Conservation (phyloP, 1,140 invertebrate genomes). For the Varroa destructor region DNA sequence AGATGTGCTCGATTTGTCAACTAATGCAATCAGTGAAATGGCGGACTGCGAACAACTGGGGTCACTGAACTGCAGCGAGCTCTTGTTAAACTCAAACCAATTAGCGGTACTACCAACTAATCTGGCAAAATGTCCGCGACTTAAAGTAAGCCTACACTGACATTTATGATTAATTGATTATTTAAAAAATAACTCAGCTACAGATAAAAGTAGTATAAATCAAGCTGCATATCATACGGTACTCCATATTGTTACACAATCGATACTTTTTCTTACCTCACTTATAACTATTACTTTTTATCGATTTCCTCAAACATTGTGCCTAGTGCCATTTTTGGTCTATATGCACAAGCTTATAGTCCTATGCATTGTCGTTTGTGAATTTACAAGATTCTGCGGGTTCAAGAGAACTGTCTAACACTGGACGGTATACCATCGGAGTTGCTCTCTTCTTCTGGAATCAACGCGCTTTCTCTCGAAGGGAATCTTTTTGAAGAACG, state of each 20-base stretch:
- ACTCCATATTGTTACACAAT: no score
- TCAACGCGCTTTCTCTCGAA: constrained; percentile 4
- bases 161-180: no score
- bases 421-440: constrained; percentile 12
- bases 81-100: constrained; percentile 10
- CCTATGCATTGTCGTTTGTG: no score
- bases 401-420: constrained; percentile 17
- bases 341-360: no score
- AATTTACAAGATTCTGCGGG: constrained; percentile 6
- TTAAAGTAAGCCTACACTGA: neutral
- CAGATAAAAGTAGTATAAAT: no score
- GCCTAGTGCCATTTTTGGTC: no score
- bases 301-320: no score
- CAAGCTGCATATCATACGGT: no score
- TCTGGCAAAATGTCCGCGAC: constrained; percentile 14
- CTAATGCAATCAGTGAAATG: constrained; percentile 3
- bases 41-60: neutral
- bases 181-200: no score
- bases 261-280: no score
- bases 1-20: neutral
- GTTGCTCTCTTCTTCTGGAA: neutral
- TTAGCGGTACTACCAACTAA: constrained; percentile 6
- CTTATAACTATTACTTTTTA: no score
- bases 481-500: constrained; percentile 22
- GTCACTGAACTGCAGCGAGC: constrained; percentile 6